Base-by-base conservation (phyloP, 2,113 vertebrate genomes). In the Psophia crepitans region DNA sequence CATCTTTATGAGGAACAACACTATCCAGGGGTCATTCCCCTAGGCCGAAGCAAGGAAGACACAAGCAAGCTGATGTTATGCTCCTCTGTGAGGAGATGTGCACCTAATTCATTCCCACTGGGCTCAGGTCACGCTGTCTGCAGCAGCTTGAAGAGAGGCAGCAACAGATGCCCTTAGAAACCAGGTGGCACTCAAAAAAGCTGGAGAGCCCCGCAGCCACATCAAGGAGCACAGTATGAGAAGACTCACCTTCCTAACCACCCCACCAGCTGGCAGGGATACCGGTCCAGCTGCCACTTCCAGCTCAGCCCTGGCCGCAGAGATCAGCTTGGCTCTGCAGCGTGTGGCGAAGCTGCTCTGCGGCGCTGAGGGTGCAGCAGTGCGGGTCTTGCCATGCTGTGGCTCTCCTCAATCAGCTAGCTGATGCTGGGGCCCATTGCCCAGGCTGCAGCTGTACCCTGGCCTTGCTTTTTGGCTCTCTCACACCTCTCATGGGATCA, bases 341-440 rank as follows among this genome's bases (percentile, higher is more conserved):
- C 0, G 0, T 6, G 12, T 0, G 3, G 24, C 6, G 7, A 70
- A 61, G 58, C 8, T 35, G 22, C 32, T 60, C 49, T 37, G 49
- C 1, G 2, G 49, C 0, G 1, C 68, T 61, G 41, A 74, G 41
- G 32, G 32, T 35, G 8, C 61, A 69, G 16, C 0, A 0, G 15
- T 24, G 6, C 37, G 76, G 14, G 19, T 2, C 39, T 51, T 51
- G 28, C 28, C 64, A 61, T 66, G n/a, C 28, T 61, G 27, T 26
- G 49, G 53, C 39, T 80, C 22, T 13, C 5, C 13, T 81, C 23
- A 28, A 19, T n/a, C 28, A 30, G 11, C 27, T 60, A 1, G 5
- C 9, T 1, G 0, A 15, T 2, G 4, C 11, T 32, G 49, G 23
- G 13, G 32, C 26, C 18, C 15, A 27, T 6, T 57, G 37, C 26